These are phyloP conservation scores for Cryptotermes secundus DNA, from an alignment of 1,140 invertebrate genomes.

Conservation along the genomic window DNA sequence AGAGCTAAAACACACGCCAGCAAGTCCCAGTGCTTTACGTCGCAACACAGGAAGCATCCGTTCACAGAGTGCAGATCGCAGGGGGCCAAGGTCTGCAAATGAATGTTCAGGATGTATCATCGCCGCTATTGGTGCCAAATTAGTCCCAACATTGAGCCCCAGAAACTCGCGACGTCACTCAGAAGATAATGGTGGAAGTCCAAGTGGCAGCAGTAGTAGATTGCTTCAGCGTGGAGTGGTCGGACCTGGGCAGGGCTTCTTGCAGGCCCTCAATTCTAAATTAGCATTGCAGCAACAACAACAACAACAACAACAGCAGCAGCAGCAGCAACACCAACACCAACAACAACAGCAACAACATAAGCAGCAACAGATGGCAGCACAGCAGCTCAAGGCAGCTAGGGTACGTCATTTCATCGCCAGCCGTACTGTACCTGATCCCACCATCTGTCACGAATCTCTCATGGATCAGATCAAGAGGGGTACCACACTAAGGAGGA, in stretches of 20 bases:
- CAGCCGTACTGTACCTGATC: slow-evolving; percentile 54
- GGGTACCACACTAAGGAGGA: slow-evolving; percentile 73
- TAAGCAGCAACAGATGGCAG: slow-evolving; percentile 50
- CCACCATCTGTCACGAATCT: slow-evolving; percentile 58
- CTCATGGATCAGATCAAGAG: slow-evolving; percentile 90
- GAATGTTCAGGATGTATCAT: slow-evolving; percentile 48
- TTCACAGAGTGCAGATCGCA: slow-evolving; percentile 48
- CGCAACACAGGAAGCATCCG: slow-evolving; percentile 57
- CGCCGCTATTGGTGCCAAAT: slow-evolving; percentile 69
- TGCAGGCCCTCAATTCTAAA: slow-evolving; percentile 75
- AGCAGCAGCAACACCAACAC: slow-evolving; percentile 55
- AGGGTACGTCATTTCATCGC: slow-evolving; percentile 67
- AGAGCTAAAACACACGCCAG: slow-evolving; percentile 80
- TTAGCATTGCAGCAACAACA: slow-evolving; percentile 62
- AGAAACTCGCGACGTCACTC: slow-evolving; percentile 46
- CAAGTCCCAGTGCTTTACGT: slow-evolving; percentile 75
- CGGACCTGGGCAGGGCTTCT: slow-evolving; percentile 53
- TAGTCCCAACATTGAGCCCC: slow-evolving; percentile 60
- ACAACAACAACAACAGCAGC: slow-evolving; percentile 37
- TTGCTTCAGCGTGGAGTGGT: slow-evolving; percentile 19
- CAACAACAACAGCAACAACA: too few relatives aligned
- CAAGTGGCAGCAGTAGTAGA: not conserved
- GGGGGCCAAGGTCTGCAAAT: slow-evolving; percentile 30
- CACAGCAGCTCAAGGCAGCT: slow-evolving; percentile 52
- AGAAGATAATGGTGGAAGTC: slow-evolving; percentile 25